Base-by-base conservation (phyloP, 2,888 invertebrate genomes). In the Protophormia terraenovae region DNA sequence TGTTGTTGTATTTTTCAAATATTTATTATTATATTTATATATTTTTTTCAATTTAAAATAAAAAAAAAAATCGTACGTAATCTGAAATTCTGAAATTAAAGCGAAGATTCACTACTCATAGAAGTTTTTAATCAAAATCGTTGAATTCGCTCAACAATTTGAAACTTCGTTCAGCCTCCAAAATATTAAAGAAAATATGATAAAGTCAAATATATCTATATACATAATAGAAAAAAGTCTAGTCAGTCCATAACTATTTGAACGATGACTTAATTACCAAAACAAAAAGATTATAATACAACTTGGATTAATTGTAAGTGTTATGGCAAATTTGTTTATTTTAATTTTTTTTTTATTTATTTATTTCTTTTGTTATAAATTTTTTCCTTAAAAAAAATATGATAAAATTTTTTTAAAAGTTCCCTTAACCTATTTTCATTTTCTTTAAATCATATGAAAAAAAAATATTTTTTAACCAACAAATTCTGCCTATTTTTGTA, bases 1-100 rank as follows among this genome's bases (percentile, higher is more conserved):
- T 91, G 89, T 91, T 91, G 90, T 91, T 90, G 91, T 91, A 90
- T 90, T 90, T 77, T 69, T 80, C 60, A 72, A 76, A 84, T 72
- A 72, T 84, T 90, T 90, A 90, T 89, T 91, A 88, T 90, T 90
- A 88, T 89, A 89, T 90, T 88, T 88, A 88, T 88, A n/a, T n/a
- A 58, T 86, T 87, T 77, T 83, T 87, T 87, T 84, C 85, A 87
- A 87, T 72, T 88, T 87, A 81, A 85, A 89, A 83, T 35, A 81
- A 86, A 84, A 72, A 69, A 84, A 80, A 71, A 62, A 85, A 83
- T 14, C 62, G 32, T 78, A 75, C 66, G 86, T 86, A 84, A 86
- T 88, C 87, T 86, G 87, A 88, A 89, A 73, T 75, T 71, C 35
- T 76, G n/a, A 71, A 64, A 77, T 72, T 83, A 83, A 91, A 91